A percentile compares a stretch with the other conserved stretches of the same genome.
Conservation (phyloP, 2,797 vertebrate genomes). For the Xyrichtys novacula region DNA sequence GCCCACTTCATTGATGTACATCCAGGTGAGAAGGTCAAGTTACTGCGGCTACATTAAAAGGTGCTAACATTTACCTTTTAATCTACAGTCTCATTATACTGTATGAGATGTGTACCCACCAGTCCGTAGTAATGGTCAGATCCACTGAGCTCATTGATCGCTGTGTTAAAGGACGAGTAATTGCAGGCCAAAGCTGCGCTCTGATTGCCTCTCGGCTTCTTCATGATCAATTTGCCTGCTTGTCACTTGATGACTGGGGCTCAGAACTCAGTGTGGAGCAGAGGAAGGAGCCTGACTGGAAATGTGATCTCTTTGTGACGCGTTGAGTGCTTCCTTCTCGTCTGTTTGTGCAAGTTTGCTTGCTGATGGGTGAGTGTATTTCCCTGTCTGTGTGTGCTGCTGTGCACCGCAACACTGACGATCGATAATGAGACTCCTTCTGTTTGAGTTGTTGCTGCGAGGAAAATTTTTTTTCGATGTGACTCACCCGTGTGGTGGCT, state of each 20-base stretch:
- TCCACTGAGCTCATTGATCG: conserved; percentile 61
- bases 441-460: neutral
- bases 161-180: conserved; percentile 70
- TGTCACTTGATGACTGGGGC: conserved; percentile 57
- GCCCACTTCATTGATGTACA: too few species aligned
- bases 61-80: conserved; percentile 2
- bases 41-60: too few species aligned
- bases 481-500: conserved; percentile 1
- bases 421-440: conserved; percentile 40
- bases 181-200: conserved; percentile 64
- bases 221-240: conserved; percentile 72
- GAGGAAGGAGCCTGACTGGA: conserved; percentile 34
- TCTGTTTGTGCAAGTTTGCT: conserved; percentile 25
- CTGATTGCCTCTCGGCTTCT: conserved; percentile 69
- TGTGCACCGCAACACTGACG: conserved; percentile 17
- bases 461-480: conserved; percentile 22
- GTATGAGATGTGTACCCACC: conserved; percentile 16
- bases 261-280: conserved; percentile 33
- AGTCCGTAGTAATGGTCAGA: conserved; percentile 40
- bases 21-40: too few species aligned
- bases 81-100: conserved; percentile 24
- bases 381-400: conserved; percentile 9
- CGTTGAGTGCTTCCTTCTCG: conserved; percentile 28
- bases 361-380: conserved; percentile 19
- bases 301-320: conserved; percentile 51